These are phyloP conservation scores for Benthosema pterotum DNA, from an alignment of 2,797 vertebrate species.

Conservation along the genomic window DNA sequence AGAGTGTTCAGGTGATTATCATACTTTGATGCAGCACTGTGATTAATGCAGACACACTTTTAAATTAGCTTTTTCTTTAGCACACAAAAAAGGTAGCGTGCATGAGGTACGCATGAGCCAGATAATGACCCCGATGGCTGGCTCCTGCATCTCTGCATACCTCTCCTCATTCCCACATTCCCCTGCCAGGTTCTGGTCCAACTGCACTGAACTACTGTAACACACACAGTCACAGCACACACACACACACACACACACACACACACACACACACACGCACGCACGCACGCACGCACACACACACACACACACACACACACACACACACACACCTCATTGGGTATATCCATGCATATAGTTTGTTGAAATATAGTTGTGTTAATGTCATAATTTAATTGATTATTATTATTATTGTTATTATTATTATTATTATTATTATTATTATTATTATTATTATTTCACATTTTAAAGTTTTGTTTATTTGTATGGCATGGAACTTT, in stretches of 20 bases:
- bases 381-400: conserved; percentile 14
- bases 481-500: too few species aligned
- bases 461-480: neutral
- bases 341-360: neutral
- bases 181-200: neutral
- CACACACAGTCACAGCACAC: neutral
- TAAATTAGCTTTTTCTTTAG: conserved; percentile 87
- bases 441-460: too few species aligned
- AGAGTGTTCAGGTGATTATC: conserved; percentile 99
- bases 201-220: neutral
- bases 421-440: too few species aligned
- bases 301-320: too few species aligned
- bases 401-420: too few species aligned
- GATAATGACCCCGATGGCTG: conserved; percentile 87
- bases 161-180: conserved; percentile 12
- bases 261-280: neutral
- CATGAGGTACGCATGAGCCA: conserved; percentile 80
- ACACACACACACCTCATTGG: too few species aligned
- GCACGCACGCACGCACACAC: neutral
- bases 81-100: conserved; percentile 77
- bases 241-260: neutral
- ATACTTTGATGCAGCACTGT: conserved; percentile 95
- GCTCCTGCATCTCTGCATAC: conserved; percentile 19
- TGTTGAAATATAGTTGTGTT: neutral
- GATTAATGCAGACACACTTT: conserved; percentile 98